These are phyloP conservation scores for Ormyrus labotus DNA, from an alignment of 2,888 invertebrate species.

Conservation along the genomic window DNA sequence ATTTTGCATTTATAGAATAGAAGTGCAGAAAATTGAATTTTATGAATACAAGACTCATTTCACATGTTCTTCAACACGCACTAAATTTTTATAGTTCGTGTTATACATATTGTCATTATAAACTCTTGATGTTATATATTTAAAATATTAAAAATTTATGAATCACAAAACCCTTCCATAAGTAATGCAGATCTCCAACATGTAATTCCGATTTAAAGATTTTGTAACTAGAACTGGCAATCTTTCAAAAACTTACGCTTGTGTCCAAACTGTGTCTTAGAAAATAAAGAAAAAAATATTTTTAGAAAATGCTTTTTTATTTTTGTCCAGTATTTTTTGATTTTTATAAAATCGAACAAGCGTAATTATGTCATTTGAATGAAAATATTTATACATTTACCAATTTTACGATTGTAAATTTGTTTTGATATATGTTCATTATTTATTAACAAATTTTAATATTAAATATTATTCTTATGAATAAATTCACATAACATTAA, in stretches of 20 bases:
- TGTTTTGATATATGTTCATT: too few relatives aligned
- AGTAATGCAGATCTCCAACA: constrained; percentile 19
- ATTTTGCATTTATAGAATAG: constrained; percentile 39
- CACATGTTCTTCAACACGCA: constrained; percentile 25
- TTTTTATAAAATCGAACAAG: too few relatives aligned
- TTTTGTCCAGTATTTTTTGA: constrained; percentile 7
- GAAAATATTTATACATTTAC: too few relatives aligned
- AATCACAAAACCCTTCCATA: constrained; percentile 39
- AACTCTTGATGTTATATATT: constrained; percentile 20
- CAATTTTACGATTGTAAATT: too few relatives aligned
- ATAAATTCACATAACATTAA: too few relatives aligned
- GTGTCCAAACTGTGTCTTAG: constrained; percentile 37
- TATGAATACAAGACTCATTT: constrained; percentile 18
- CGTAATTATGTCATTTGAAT: too few relatives aligned
- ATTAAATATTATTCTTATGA: too few relatives aligned
- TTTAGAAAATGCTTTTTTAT: constrained; percentile 8
- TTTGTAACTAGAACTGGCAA: constrained; percentile 14
- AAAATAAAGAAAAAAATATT: constrained; percentile 44
- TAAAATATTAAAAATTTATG: constrained; percentile 21
- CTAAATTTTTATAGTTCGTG: constrained; percentile 47
- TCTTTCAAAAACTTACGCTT: constrained; percentile 33
- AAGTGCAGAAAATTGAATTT: constrained; percentile 14
- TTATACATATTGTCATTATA: constrained; percentile 21
- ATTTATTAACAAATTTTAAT: too few relatives aligned
- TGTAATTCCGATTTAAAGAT: constrained; percentile 38